A percentile compares a stretch with the other conserved stretches of the same genome.
These are phyloP conservation scores for Poecilus cupreus DNA, from an alignment of 2,888 invertebrate genomes.

Conservation along the genomic window DNA sequence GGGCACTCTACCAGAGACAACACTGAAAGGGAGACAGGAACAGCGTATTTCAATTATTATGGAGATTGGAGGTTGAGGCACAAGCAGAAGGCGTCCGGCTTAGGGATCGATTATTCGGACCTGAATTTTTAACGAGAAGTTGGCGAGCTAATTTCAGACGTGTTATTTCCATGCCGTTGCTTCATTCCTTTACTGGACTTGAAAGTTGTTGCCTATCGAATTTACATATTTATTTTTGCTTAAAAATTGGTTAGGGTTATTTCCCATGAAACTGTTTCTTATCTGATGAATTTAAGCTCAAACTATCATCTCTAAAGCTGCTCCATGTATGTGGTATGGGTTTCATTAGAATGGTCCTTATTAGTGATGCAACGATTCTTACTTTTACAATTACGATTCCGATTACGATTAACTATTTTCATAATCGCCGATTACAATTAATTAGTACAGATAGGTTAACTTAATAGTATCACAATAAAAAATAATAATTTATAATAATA, in stretches of 20 bases:
- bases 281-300: no score
- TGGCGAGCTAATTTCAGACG: conserved; percentile 41
- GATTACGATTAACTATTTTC: no score
- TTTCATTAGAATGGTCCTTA: no score
- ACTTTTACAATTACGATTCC: no score
- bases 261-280: not conserved
- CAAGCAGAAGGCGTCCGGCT: not conserved
- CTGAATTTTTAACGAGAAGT: conserved; percentile 42
- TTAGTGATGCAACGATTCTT: no score
- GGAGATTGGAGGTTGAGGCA: not conserved
- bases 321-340: no score
- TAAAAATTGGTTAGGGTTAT: conserved; percentile 30
- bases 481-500: no score
- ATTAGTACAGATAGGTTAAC: no score
- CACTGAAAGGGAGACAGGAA: not conserved
- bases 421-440: no score
- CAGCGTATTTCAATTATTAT: conserved; percentile 42
- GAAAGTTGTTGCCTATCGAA: conserved; percentile 37
- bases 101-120: conserved; percentile 34
- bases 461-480: no score
- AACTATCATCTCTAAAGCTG: no score
- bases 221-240: conserved; percentile 50
- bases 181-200: not conserved
- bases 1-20: not conserved
- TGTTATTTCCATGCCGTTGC: conserved; percentile 39